Conservation (phyloP, 2,888 invertebrate species). For the Dinocampus coccinellae region DNA sequence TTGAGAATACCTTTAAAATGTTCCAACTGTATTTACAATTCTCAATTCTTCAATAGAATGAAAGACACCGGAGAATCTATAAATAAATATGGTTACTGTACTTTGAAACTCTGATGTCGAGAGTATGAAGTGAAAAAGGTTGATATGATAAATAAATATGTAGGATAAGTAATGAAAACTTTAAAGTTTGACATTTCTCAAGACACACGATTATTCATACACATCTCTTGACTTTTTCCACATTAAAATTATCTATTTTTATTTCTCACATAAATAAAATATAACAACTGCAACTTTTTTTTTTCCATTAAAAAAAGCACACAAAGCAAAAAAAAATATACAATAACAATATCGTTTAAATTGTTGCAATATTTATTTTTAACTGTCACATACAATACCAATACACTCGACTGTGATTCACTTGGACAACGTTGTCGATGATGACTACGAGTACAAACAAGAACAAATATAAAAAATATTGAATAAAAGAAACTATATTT, state of each 20-base stretch:
- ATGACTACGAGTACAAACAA: no score
- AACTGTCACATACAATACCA: not conserved
- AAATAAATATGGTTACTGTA: not conserved
- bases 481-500: no score
- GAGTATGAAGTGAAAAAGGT: not conserved
- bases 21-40: not conserved
- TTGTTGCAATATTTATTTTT: not conserved
- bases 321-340: no score
- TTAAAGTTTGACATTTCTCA: constrained; percentile 13
- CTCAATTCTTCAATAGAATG: not conserved
- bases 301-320: no score
- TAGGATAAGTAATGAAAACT: constrained; percentile 2
- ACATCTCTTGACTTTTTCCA: no score
- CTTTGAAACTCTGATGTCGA: not conserved
- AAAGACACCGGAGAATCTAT: not conserved
- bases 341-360: not conserved
- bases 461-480: not conserved
- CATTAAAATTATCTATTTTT: not conserved
- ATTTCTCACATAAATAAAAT: not conserved
- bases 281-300: no score
- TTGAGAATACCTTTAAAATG: not conserved
- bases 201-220: not conserved
- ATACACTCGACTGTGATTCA: not conserved
- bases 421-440: not conserved
- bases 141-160: not conserved